phyloP scores from a whole-genome alignment of 2,888 invertebrate genomes.

The Dermolepida albohirtum region DNA sequence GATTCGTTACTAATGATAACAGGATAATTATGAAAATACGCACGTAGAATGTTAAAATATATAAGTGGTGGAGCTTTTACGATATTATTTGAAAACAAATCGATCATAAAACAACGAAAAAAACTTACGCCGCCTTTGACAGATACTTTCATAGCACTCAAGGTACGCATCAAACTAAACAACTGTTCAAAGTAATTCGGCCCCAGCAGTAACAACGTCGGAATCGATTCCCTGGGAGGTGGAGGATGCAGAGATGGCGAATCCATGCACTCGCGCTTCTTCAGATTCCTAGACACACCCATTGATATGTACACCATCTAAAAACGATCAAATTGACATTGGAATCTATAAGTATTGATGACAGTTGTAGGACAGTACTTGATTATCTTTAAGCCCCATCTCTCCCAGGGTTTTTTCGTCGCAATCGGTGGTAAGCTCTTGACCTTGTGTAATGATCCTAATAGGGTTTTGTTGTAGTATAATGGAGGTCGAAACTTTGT shows the following conservation, averaged over 20 bases:
- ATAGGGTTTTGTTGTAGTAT: conserved; percentile 79
- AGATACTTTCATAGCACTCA: conserved; percentile 87
- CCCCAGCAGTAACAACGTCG: conserved; percentile 85
- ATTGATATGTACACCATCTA: conserved; percentile 91
- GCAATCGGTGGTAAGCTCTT: conserved; percentile 91
- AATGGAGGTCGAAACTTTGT: conserved; percentile 56
- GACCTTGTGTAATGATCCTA: conserved; percentile 93
- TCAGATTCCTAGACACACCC: conserved; percentile 74
- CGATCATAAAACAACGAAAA: not conserved
- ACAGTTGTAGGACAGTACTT: conserved; percentile 67
- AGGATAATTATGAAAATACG: no score
- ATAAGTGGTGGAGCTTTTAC: no score
- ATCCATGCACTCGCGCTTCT: conserved; percentile 77
- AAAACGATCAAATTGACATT: conserved; percentile 33
- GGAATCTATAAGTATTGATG: not conserved
- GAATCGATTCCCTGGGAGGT: conserved; percentile 86
- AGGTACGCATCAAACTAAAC: conserved; percentile 89
- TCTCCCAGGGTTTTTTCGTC: conserved; percentile 92
- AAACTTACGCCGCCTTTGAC: conserved; percentile 75
- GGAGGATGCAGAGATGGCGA: conserved; percentile 89
- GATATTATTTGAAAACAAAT: no score
- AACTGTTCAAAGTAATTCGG: conserved; percentile 92
- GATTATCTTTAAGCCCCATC: conserved; percentile 94
- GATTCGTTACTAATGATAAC: no score
- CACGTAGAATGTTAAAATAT: no score